Conservation (phyloP, 2,888 invertebrate species). For the Dicranocentrus wangi region DNA sequence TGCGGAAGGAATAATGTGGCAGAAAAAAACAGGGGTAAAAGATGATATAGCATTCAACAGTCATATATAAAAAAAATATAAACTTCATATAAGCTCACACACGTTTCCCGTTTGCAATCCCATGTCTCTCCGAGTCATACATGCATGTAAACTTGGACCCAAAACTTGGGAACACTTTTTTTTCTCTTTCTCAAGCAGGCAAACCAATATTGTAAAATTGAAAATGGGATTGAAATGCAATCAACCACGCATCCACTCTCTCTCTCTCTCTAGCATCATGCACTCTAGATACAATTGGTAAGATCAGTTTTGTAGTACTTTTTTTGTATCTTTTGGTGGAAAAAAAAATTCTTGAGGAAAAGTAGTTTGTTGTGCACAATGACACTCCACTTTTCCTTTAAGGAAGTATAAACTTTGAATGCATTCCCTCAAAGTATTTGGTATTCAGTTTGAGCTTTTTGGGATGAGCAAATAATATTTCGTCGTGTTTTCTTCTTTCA, state of each 20-base stretch:
- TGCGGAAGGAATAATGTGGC: too few species aligned
- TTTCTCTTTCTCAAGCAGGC: background rate
- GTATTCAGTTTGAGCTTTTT: conserved; percentile 54
- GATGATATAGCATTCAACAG: conserved; percentile 38
- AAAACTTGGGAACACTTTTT: conserved; percentile 22
- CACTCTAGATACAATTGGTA: conserved; percentile 28
- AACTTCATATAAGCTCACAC: background rate
- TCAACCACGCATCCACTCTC: conserved; percentile 36
- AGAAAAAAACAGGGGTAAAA: too few species aligned
- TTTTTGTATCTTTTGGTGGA: conserved; percentile 26
- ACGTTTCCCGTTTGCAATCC: background rate
- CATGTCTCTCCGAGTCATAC: background rate
- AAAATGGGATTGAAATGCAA: conserved; percentile 58
- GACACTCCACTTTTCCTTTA: conserved; percentile 14
- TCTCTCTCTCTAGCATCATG: background rate
- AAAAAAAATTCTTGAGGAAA: conserved; percentile 28
- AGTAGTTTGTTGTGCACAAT: conserved; percentile 5
- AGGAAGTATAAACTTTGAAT: conserved; percentile 53
- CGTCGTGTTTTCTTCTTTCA: conserved; percentile 36
- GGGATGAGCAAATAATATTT: conserved; percentile 61
- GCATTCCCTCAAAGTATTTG: conserved; percentile 59
- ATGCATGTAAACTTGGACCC: conserved; percentile 23
- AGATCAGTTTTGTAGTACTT: conserved; percentile 11
- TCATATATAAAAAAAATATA: conserved; percentile 11
- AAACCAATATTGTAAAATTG: conserved; percentile 48